These are phyloP conservation scores for Sigmodon hispidus DNA, from an alignment of 2,113 vertebrate genomes.

Conservation along the genomic window DNA sequence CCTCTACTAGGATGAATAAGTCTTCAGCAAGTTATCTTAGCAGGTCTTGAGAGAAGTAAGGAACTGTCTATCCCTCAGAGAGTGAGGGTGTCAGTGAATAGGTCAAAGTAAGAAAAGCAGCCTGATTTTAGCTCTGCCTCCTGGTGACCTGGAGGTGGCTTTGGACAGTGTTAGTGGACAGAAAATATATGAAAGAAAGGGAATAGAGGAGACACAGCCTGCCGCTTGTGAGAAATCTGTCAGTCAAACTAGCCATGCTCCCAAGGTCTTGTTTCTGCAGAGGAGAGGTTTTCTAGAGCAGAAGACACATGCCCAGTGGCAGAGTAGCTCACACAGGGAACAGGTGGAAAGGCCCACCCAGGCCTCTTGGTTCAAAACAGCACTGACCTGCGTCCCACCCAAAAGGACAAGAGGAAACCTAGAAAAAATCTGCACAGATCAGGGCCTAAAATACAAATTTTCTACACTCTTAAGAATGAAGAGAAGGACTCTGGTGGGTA, in stretches of 20 bases:
- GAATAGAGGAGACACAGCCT: not conserved
- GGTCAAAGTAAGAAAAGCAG: not conserved
- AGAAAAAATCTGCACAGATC: not conserved
- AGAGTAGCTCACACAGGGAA: not conserved
- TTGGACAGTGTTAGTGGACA: not conserved
- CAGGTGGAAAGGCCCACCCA: no score
- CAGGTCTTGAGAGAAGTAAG: not conserved
- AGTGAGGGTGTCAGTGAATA: not conserved
- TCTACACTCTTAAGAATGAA: not conserved
- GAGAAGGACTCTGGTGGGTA: not conserved
- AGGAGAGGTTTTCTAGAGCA: not conserved
- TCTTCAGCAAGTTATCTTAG: not conserved
- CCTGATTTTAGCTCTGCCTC: not conserved
- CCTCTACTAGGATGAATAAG: not conserved
- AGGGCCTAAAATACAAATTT: not conserved
- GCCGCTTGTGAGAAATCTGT: not conserved
- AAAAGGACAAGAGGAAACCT: not conserved
- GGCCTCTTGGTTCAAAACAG: no score
- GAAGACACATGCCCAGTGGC: not conserved
- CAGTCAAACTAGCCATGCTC: not conserved
- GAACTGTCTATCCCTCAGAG: not conserved
- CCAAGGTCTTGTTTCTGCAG: not conserved
- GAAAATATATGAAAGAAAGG: not conserved
- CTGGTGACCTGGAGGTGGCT: not conserved
- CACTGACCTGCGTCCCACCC: rapidly evolving